Evolutionary conservation across 2,888 invertebrate species (phyloP).

Genomic region (Brachypterus glaber): DNA sequence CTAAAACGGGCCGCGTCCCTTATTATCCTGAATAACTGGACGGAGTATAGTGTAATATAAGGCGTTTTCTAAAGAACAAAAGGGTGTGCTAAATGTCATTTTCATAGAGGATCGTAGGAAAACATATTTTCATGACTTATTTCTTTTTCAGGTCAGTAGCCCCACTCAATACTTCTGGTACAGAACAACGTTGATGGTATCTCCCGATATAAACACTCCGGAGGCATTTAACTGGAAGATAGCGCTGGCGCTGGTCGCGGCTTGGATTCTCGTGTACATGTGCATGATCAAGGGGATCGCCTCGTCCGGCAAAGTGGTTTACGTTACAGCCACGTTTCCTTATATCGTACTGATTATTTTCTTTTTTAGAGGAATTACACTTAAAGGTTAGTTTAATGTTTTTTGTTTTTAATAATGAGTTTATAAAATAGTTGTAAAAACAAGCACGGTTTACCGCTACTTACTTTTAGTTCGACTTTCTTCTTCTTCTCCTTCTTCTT

Average conservation of each 20-base stretch:
- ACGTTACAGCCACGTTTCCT: slow-evolving; percentile 93
- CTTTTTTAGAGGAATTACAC: slow-evolving; percentile 86
- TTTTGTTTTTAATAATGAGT: too few relatives aligned
- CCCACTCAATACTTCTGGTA: slow-evolving; percentile 96
- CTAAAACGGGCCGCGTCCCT: too few relatives aligned
- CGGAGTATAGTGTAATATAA: too few relatives aligned
- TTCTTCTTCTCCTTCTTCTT: too few relatives aligned
- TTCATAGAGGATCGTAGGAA: too few relatives aligned
- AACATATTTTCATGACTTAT: too few relatives aligned
- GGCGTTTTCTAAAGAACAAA: too few relatives aligned
- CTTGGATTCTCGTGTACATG: slow-evolving; percentile 91
- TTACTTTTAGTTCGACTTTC: too few relatives aligned
- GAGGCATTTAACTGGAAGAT: slow-evolving; percentile 88
- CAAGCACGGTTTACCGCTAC: too few relatives aligned
- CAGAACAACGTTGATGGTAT: slow-evolving; percentile 81
- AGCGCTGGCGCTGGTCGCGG: slow-evolving; percentile 71
- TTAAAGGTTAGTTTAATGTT: slow-evolving; percentile 49
- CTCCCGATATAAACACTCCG: slow-evolving; percentile 78
- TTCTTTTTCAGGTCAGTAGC: slow-evolving; percentile 62
- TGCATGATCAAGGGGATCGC: slow-evolving; percentile 98
- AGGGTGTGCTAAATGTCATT: too few relatives aligned
- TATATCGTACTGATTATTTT: slow-evolving; percentile 92
- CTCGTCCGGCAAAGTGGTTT: slow-evolving; percentile 92
- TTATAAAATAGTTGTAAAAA: slow-evolving; percentile 31
- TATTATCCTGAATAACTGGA: too few relatives aligned